phyloP scores from a whole-genome alignment of 2,797 vertebrate genomes.

The Cyprinella venusta region DNA sequence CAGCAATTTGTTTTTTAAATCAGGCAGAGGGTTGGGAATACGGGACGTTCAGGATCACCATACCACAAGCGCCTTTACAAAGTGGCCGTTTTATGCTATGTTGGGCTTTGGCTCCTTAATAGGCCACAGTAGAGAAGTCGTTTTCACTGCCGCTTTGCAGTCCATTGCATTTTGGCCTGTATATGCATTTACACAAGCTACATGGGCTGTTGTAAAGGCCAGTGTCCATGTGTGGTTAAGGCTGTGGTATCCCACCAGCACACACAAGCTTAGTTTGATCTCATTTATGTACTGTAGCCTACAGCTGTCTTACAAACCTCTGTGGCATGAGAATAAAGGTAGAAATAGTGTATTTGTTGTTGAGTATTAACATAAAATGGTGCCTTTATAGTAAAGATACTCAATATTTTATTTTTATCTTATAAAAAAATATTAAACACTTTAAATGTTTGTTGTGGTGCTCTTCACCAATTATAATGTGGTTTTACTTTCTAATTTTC shows the following conservation, averaged over 20 bases:
- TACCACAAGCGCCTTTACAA: slow-evolving; percentile 54
- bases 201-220: slow-evolving; percentile 44
- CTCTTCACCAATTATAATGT: background rate
- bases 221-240: slow-evolving; percentile 19
- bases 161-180: slow-evolving; percentile 64
- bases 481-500: background rate
- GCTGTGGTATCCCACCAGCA: background rate
- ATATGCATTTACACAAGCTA: slow-evolving; percentile 56
- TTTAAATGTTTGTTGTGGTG: background rate
- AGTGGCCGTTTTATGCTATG: slow-evolving; percentile 69
- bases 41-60: slow-evolving; percentile 60
- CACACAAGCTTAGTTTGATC: slow-evolving; percentile 16
- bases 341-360: background rate
- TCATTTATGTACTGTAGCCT: slow-evolving; percentile 1
- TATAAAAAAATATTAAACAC: background rate
- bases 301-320: background rate
- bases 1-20: slow-evolving; percentile 63
- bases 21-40: slow-evolving; percentile 68
- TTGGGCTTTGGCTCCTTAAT: slow-evolving; percentile 69
- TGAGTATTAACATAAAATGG: background rate
- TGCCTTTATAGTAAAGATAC: background rate
- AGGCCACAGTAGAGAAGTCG: slow-evolving; percentile 60
- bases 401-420: background rate
- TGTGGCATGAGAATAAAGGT: background rate
- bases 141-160: slow-evolving; percentile 63